Evolutionary conservation across 2,888 invertebrate species (phyloP).

Genomic region (Diloba caeruleocephala): DNA sequence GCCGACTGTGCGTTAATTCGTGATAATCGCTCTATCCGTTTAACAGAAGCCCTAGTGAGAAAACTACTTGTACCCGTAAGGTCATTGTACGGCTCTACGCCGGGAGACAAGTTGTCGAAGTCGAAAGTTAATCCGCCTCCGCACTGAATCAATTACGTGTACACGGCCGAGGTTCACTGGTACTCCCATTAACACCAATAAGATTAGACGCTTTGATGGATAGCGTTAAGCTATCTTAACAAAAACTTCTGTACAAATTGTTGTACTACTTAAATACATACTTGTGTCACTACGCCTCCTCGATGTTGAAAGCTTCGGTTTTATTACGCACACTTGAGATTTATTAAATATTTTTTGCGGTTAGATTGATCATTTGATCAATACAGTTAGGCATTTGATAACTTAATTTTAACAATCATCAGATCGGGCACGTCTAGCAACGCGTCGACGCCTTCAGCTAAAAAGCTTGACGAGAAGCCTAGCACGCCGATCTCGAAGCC

Average conservation of each 20-base stretch:
- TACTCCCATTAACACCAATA: slow-evolving; percentile 77
- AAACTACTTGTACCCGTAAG: slow-evolving; percentile 73
- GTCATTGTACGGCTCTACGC: slow-evolving; percentile 67
- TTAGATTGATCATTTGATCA: slow-evolving; percentile 29
- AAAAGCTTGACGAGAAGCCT: slow-evolving; percentile 96
- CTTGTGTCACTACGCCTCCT: slow-evolving; percentile 27
- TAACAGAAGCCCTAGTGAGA: slow-evolving; percentile 80
- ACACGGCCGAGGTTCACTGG: slow-evolving; percentile 63
- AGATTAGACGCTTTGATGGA: slow-evolving; percentile 76
- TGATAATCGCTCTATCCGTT: slow-evolving; percentile 79
- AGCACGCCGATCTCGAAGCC: slow-evolving; percentile 97
- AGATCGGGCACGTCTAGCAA: slow-evolving; percentile 96
- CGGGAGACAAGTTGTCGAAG: slow-evolving; percentile 65
- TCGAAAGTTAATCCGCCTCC: slow-evolving; percentile 76
- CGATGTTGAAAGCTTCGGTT: slow-evolving; percentile 35
- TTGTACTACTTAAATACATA: slow-evolving; percentile 51
- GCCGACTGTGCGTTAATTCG: slow-evolving; percentile 66
- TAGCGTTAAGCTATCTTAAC: slow-evolving; percentile 65
- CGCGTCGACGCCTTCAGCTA: slow-evolving; percentile 96
- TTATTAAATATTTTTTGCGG: slow-evolving; percentile 39
- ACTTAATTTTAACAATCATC: slow-evolving; percentile 49
- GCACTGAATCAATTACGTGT: slow-evolving; percentile 81
- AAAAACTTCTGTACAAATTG: slow-evolving; percentile 69
- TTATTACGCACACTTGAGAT: slow-evolving; percentile 26
- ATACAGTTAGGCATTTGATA: slow-evolving; percentile 41